phyloP scores from a whole-genome alignment of 2,888 invertebrate species.

The Tuberolachnus salignus region DNA sequence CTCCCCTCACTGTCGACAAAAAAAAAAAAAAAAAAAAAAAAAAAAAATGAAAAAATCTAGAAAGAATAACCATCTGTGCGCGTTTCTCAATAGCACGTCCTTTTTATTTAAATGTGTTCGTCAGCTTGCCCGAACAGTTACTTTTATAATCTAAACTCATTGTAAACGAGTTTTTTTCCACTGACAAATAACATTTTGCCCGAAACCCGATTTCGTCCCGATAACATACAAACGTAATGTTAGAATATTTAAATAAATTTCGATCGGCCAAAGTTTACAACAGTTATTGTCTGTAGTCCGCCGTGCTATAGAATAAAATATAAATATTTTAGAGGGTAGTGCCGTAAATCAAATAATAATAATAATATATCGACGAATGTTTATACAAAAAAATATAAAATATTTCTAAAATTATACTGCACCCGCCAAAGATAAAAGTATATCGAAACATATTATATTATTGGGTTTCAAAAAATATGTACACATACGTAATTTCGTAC shows the following conservation, averaged over 20 bases:
- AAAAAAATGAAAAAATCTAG: not conserved
- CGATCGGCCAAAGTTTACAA: not conserved
- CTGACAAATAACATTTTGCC: not conserved
- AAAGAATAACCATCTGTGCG: slow-evolving; percentile 30
- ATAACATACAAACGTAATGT: not conserved
- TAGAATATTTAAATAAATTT: slow-evolving; percentile 6
- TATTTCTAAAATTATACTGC: too few relatives aligned
- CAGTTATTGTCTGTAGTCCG: too few relatives aligned
- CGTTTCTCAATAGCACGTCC: slow-evolving; percentile 26
- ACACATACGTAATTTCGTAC: too few relatives aligned
- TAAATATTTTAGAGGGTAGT: not conserved
- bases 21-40: not conserved
- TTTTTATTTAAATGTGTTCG: slow-evolving; percentile 50
- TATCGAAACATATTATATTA: too few relatives aligned
- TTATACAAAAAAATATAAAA: not conserved
- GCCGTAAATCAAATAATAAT: too few relatives aligned
- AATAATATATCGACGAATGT: not conserved
- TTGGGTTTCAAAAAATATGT: too few relatives aligned
- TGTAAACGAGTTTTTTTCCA: slow-evolving; percentile 26
- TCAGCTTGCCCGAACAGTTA: slow-evolving; percentile 32
- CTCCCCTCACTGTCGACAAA: not conserved
- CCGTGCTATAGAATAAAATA: too few relatives aligned
- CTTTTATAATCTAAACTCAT: slow-evolving; percentile 44
- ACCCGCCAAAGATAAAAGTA: too few relatives aligned
- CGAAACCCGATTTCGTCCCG: not conserved